Conservation (phyloP, 2,113 vertebrate genomes). For the Talpa occidentalis region DNA sequence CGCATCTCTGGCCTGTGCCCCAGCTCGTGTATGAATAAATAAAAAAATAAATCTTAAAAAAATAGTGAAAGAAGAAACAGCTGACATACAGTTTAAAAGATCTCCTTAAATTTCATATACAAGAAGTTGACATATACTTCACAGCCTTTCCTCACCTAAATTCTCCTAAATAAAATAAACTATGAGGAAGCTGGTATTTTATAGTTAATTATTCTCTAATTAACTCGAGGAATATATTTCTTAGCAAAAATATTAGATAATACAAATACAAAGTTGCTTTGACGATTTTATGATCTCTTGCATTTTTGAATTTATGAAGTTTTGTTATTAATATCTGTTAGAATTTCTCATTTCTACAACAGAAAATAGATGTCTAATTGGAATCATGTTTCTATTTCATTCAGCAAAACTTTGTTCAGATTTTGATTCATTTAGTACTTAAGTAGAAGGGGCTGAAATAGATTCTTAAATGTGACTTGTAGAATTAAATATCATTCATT, state of each 20-base stretch:
- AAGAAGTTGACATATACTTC: background rate
- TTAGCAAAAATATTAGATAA: constrained; percentile 40
- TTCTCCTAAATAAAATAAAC: constrained; percentile 10
- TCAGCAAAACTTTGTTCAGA: constrained; percentile 24
- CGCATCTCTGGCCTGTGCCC: too few species aligned
- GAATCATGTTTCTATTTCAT: background rate
- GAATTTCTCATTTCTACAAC: constrained; percentile 41
- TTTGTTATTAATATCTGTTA: constrained; percentile 32
- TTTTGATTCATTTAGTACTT: constrained; percentile 26
- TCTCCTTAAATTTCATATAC: background rate
- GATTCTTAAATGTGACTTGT: constrained; percentile 45
- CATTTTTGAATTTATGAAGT: constrained; percentile 39
- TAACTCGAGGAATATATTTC: background rate
- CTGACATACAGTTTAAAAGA: constrained; percentile 3
- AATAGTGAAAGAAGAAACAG: constrained; percentile 24
- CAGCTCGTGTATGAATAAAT: too few species aligned
- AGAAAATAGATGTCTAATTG: constrained; percentile 40
- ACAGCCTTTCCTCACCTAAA: constrained; percentile 3
- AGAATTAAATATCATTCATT: background rate
- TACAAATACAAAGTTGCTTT: constrained; percentile 12
- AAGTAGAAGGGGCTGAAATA: background rate
- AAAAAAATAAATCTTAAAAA: too few species aligned
- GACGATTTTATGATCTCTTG: background rate
- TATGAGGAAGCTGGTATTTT: constrained; percentile 15
- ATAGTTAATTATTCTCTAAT: constrained; percentile 6